Evolutionary conservation across 35 echinoderm and acorn worm genomes (phyloP), one percentile per base, ranked within the genome.

Genomic region (Amphiura filiformis): DNA sequence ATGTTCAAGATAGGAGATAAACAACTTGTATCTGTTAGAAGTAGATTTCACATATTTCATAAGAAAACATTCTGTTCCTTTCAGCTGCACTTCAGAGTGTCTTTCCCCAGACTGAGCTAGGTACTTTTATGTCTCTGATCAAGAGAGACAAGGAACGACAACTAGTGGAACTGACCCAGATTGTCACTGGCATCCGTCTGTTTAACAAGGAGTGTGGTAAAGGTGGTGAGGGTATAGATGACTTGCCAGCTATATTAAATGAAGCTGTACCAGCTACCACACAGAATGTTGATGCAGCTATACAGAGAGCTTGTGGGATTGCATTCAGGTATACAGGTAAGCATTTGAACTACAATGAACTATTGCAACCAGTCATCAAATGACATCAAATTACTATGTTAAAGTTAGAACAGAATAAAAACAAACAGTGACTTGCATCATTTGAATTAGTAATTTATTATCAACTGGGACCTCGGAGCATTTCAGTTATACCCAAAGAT

Each of bases 191-290:
- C 36, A 94, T 97, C 56, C 90, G 92, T 65, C 89, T 97, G 35
- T 97, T 97, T 52, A 97, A 97, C 49, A 97, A 97, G 65, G 95
- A 97, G 78, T 97, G 95, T 87, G 92, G 95, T 26, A 97, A 94
- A 78, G 95, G 92, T 86, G 95, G 95, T 23, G 92, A 97, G 85
- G 95, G 95, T 76, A 97, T 97, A 34, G 95, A 97, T 91, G 95
- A 97, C 57, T 89, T 99, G 85, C 96, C 96, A 31, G 96, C 96
- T 32, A 99, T 99, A 38, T 86, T 99, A 57, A 99, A 99, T 93
- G 96, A 99, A 79, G 96, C 96, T 15, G 90, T 99, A 31, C 96
- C 96, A 78, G 96, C 96, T 30, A 99, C 96, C 4, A 99, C 96
- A 49, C 96, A 99, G 93, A 99, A 94, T 94, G 96, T 99, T n/a